A percentile compares a stretch with the other conserved stretches of the same genome.
Conservation (phyloP, 2,113 vertebrate species). For the Dinomys branickii region DNA sequence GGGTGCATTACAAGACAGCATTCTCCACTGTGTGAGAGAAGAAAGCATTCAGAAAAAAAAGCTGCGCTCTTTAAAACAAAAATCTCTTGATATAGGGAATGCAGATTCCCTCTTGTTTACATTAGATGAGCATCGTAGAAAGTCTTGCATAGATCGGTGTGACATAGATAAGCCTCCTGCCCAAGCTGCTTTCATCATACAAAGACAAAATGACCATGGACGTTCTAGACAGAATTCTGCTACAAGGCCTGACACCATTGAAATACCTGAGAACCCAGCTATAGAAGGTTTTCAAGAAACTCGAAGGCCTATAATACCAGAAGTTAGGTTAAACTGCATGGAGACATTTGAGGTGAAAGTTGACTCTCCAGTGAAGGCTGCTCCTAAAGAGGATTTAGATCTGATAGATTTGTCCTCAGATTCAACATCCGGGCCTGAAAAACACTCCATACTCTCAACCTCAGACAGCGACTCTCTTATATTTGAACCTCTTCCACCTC, state of each 20-base stretch:
- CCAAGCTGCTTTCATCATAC: conserved; percentile 80
- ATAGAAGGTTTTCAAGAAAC: conserved; percentile 87
- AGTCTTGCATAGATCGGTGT: conserved; percentile 98
- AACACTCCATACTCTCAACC: conserved; percentile 94
- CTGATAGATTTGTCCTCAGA: conserved; percentile 98
- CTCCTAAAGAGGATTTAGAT: conserved; percentile 93
- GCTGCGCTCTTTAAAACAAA: conserved; percentile 98
- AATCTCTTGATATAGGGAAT: conserved; percentile 98
- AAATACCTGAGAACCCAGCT: conserved; percentile 84
- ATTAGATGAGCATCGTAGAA: conserved; percentile 96
- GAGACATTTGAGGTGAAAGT: conserved; percentile 94
- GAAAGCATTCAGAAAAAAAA: conserved; percentile 97
- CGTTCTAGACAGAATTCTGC: conserved; percentile 91
- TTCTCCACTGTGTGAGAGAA: conserved; percentile 95
- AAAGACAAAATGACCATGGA: conserved; percentile 86
- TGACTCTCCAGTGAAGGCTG: conserved; percentile 86
- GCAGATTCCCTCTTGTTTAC: conserved; percentile 98
- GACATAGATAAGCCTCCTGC: conserved; percentile 90
- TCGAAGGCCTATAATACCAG: conserved; percentile 94
- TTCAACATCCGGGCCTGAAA: conserved; percentile 95
- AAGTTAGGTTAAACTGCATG: conserved; percentile 97
- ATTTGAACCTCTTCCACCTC: conserved; percentile 95
- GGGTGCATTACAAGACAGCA: conserved; percentile 95
- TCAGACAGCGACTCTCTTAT: conserved; percentile 98
- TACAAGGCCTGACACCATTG: conserved; percentile 82